These are phyloP conservation scores for Plagodis pulveraria DNA, from an alignment of 2,888 invertebrate species.

Conservation along the genomic window DNA sequence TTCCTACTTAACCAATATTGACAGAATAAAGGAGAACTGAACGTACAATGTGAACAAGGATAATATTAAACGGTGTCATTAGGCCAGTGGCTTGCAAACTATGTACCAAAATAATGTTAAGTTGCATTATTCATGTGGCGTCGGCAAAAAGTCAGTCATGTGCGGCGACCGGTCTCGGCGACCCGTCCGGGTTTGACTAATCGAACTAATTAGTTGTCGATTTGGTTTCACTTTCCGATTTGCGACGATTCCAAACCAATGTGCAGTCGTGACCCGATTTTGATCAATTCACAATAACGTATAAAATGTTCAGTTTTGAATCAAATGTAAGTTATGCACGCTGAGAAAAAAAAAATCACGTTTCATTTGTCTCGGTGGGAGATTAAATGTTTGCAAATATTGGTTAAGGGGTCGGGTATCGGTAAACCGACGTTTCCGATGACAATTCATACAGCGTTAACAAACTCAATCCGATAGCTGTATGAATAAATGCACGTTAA, in stretches of 20 bases:
- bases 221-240: slow-evolving; percentile 73
- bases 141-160: slow-evolving; percentile 64
- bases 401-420: slow-evolving; percentile 76
- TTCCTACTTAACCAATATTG: slow-evolving; percentile 47
- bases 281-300: slow-evolving; percentile 39
- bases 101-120: slow-evolving; percentile 58
- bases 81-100: slow-evolving; percentile 64
- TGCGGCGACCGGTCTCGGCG: slow-evolving; percentile 58
- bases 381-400: slow-evolving; percentile 68
- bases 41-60: slow-evolving; percentile 50
- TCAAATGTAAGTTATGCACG: slow-evolving; percentile 36
- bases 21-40: slow-evolving; percentile 40
- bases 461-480: slow-evolving; percentile 50
- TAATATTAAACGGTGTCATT: slow-evolving; percentile 67
- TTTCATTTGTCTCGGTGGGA: slow-evolving; percentile 58
- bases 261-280: slow-evolving; percentile 62
- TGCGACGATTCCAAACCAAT: slow-evolving; percentile 53
- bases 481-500: slow-evolving; percentile 72
- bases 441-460: slow-evolving; percentile 47
- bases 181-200: slow-evolving; percentile 66
- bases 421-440: slow-evolving; percentile 54
- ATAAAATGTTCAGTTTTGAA: slow-evolving; percentile 27
- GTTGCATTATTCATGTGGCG: slow-evolving; percentile 71
- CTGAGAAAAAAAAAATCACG: slow-evolving; percentile 31
- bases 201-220: slow-evolving; percentile 67